These are phyloP conservation scores for Panzeria rudis DNA, from an alignment of 2,888 invertebrate species.

Conservation along the genomic window DNA sequence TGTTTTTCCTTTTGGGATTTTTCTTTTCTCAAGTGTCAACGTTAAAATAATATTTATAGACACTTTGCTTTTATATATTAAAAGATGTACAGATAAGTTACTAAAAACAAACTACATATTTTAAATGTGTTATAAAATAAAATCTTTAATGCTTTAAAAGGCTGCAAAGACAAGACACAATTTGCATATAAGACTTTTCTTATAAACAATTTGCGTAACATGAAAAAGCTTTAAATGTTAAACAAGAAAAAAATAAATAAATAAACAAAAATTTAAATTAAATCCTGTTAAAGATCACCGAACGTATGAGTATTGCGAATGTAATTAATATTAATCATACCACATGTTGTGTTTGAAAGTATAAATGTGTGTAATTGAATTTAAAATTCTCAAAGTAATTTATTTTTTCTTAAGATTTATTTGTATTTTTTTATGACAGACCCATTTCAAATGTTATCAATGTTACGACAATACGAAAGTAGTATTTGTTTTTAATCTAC, in stretches of 20 bases:
- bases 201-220: neutral
- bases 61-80: neutral
- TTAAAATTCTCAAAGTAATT: neutral
- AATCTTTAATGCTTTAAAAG: neutral
- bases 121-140: neutral
- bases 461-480: neutral
- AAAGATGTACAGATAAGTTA: slow-evolving; percentile 15
- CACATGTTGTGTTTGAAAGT: slow-evolving; percentile 8
- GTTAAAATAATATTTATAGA: slow-evolving; percentile 27
- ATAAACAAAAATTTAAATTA: slow-evolving; percentile 7
- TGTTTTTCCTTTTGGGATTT: slow-evolving; percentile 22
- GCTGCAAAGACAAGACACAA: neutral
- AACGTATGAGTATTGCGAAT: slow-evolving; percentile 10
- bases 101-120: neutral
- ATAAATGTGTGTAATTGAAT: neutral
- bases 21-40: neutral
- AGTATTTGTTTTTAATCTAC: slow-evolving; percentile 15
- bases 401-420: neutral
- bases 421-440: neutral
- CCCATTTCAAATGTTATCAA: slow-evolving; percentile 14
- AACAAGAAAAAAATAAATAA: neutral
- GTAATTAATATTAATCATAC: slow-evolving; percentile 50
- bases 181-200: neutral
- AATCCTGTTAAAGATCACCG: neutral
- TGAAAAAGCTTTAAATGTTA: neutral